phyloP scores from a whole-genome alignment of 2,113 vertebrate genomes.

The Baryphthengus martii region DNA sequence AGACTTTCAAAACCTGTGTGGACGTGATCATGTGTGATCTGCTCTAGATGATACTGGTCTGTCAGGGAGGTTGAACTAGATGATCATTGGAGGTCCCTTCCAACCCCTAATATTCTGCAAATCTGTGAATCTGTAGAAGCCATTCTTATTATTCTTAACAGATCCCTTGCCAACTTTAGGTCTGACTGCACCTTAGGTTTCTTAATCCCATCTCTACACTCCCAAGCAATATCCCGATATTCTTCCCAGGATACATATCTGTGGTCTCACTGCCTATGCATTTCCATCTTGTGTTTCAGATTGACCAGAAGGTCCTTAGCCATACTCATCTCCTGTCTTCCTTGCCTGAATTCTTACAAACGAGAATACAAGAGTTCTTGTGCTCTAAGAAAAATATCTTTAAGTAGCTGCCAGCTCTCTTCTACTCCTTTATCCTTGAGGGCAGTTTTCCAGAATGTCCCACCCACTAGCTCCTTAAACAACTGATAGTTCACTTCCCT shows the following conservation, averaged over 20 bases:
- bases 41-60: too few relatives aligned
- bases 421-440: background rate
- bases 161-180: background rate
- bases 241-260: background rate
- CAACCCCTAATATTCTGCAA: too few relatives aligned
- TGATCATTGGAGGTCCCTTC: too few relatives aligned
- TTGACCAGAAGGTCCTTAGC: background rate
- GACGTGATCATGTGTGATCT: too few relatives aligned
- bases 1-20: too few relatives aligned
- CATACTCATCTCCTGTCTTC: background rate
- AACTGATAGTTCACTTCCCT: background rate
- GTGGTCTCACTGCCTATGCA: background rate
- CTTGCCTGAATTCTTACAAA: background rate
- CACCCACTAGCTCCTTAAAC: background rate
- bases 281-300: background rate
- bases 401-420: background rate
- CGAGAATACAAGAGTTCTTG: background rate
- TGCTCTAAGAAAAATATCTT: rapidly evolving
- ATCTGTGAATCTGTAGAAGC: background rate
- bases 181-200: background rate
- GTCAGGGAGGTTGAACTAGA: too few relatives aligned
- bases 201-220: background rate
- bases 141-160: background rate
- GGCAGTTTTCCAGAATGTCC: background rate
- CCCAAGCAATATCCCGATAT: background rate